Evolutionary conservation across 2,797 vertebrate species (phyloP), one percentile per base, ranked within the genome.

Genomic region (Myoxocephalus aenaeus): DNA sequence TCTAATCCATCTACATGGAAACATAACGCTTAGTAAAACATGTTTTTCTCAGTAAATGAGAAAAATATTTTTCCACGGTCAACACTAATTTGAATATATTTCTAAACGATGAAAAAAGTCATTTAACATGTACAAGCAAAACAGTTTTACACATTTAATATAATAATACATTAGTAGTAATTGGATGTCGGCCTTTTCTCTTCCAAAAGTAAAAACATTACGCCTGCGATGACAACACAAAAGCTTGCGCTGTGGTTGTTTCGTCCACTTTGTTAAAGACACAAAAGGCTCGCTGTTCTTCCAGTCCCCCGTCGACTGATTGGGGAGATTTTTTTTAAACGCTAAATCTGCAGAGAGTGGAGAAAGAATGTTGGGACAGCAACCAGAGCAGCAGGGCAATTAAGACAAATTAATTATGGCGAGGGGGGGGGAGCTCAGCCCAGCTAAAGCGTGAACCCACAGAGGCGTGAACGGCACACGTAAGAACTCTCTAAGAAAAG

Each of bases 401-500:
- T 95, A 95, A 92, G 90, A 91, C 86, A 90, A 91, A 93, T 92
- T 94, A 94, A 95, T 94, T 93, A 93, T 86, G 82, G 84, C 56
- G 59, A 20, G 42, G 42, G 51, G 83, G 71, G 72, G 84, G 4
- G 18, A 65, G 81, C 51, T 2, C 40, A 44, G 67, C 82, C 77
- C 20, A 38, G 70, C 76, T 70, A 87, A 84, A 86, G 82, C 61
- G 69, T 85, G 75, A 89, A 86, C 70, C 76, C 82, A 53, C 87
- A 86, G 79, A 80, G 83, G 81, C 81, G 78, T 83, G 44, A 71
- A 70, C 86, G 84, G 74, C 68, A 61, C 67, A 51, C 79, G 62
- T 64, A 57, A 65, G 75, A 72, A 67, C 77, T 54, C 70, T 82
- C 12, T 10, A 59, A 77, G 70, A 82, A 73, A 76, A 63, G 42